Conservation (phyloP, 2,797 vertebrate genomes). For the Picus viridis region DNA sequence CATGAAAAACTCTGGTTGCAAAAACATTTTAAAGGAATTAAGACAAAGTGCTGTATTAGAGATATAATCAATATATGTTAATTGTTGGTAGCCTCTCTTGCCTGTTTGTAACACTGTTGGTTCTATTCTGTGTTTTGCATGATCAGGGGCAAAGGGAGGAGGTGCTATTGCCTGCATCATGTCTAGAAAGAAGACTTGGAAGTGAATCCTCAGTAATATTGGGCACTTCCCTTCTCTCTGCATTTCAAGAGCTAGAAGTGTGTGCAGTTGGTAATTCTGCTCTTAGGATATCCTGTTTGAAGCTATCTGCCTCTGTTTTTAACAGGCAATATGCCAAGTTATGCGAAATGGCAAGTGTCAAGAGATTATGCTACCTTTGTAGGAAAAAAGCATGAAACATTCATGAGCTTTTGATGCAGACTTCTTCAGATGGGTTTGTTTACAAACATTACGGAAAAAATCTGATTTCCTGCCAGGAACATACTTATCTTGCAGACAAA, state of each 20-base stretch:
- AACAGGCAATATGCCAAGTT: background rate
- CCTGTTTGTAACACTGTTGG: background rate
- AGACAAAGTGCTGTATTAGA: background rate
- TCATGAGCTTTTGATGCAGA: background rate
- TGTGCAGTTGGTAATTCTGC: background rate
- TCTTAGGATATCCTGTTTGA: background rate
- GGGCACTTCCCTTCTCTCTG: background rate
- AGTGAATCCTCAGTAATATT: background rate
- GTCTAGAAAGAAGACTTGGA: background rate
- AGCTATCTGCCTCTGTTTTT: background rate
- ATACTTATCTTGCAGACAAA: background rate
- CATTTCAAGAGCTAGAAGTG: background rate
- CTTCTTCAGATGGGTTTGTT: background rate
- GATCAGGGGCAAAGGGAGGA: background rate
- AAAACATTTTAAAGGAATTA: background rate
- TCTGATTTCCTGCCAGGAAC: background rate
- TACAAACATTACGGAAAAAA: background rate
- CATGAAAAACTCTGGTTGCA: background rate
- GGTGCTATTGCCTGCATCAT: accelerated
- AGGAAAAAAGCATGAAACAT: background rate
- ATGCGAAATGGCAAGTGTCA: background rate
- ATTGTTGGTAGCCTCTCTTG: background rate
- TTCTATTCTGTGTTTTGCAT: background rate
- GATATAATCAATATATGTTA: background rate
- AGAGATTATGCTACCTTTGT: accelerated